Evolutionary conservation across 1,140 invertebrate species (phyloP).

Genomic region (Onthophagus taurus): DNA sequence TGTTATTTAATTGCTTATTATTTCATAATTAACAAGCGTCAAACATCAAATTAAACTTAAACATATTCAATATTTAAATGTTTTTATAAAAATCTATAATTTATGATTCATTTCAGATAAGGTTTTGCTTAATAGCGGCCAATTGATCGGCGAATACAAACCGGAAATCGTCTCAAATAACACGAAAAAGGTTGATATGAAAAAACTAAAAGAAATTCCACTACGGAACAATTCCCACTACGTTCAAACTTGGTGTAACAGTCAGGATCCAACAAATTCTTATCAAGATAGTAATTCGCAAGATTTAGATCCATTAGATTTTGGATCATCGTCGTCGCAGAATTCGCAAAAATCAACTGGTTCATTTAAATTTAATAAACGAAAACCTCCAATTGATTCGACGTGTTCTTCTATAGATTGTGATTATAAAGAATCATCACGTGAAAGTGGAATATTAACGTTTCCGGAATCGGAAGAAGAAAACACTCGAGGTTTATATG

Average conservation of each 20-base stretch:
- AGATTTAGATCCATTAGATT: background rate
- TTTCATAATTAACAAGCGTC: too few relatives aligned
- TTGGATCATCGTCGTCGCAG: background rate
- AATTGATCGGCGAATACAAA: conserved; percentile 49
- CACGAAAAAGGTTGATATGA: conserved; percentile 5
- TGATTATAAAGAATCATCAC: conserved; percentile 18
- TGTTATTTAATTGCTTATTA: too few relatives aligned
- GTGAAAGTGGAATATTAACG: conserved; percentile 28
- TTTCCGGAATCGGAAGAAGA: conserved; percentile 16
- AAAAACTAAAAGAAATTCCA: conserved; percentile 26
- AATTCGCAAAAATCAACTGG: background rate
- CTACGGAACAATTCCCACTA: conserved; percentile 28
- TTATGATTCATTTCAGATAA: conserved; percentile 51
- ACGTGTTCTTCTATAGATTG: background rate
- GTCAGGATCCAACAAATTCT: background rate
- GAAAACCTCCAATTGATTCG: background rate
- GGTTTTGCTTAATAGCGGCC: conserved; percentile 48
- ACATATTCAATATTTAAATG: too few relatives aligned
- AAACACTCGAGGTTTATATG: background rate
- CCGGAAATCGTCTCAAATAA: background rate
- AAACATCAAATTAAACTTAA: too few relatives aligned
- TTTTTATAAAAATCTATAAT: too few relatives aligned
- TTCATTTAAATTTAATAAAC: conserved; percentile 8
- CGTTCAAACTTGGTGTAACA: conserved; percentile 32
- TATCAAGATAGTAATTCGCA: background rate